phyloP scores from a whole-genome alignment of 1,140 invertebrate genomes.

The Saccostrea cuccullata region DNA sequence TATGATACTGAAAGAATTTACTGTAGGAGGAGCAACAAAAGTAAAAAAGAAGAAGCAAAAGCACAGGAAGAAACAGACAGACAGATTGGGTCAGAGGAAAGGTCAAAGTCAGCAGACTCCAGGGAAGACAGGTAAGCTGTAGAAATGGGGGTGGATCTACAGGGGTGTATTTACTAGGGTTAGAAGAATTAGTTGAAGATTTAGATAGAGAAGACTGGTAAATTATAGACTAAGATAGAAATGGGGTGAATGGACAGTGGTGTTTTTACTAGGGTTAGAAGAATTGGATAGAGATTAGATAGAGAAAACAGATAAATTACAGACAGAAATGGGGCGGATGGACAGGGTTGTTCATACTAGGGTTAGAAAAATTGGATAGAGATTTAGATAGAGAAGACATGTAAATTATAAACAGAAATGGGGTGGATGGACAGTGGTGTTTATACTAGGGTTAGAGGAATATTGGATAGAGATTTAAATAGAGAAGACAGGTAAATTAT shows the following conservation, averaged over 20 bases:
- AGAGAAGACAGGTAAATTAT: constrained; percentile 13
- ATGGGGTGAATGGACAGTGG: too few species aligned
- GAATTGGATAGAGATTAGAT: too few species aligned
- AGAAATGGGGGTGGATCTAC: too few species aligned
- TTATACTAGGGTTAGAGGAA: not conserved
- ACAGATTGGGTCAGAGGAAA: constrained; percentile 48
- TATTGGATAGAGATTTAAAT: too few species aligned
- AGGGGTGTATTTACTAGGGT: not conserved
- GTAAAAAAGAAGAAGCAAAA: not conserved
- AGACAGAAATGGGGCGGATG: too few species aligned
- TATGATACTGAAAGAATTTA: not conserved
- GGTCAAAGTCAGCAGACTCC: constrained; percentile 42
- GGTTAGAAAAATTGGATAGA: not conserved
- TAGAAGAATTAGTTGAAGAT: too few species aligned
- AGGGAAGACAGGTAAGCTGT: constrained; percentile 18
- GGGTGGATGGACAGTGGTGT: too few species aligned
- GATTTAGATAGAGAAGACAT: constrained; percentile 16
- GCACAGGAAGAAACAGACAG: not conserved
- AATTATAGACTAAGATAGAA: too few species aligned
- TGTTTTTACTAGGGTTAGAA: too few species aligned
- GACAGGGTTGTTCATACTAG: too few species aligned
- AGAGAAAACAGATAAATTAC: too few species aligned
- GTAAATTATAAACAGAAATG: not conserved
- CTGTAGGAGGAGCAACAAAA: constrained; percentile 12
- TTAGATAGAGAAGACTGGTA: too few species aligned